A percentile compares a stretch with the other conserved stretches of the same genome.
These are phyloP conservation scores for Cataglyphis rosenhaueri DNA, from an alignment of 2,888 invertebrate species.

Conservation along the genomic window DNA sequence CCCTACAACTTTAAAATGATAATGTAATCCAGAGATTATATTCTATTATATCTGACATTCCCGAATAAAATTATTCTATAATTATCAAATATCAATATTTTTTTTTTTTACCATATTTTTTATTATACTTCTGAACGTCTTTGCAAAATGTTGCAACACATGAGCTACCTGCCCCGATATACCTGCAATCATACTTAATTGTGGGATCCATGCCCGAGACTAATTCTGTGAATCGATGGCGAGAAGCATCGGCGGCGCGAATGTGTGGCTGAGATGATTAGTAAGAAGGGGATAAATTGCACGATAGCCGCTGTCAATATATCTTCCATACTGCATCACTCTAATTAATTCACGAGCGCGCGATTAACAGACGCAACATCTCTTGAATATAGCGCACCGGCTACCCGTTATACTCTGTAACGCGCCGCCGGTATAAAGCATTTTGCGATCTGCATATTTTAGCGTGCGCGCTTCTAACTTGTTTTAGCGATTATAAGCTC, in stretches of 20 bases:
- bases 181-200: background rate
- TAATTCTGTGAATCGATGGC: background rate
- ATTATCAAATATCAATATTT: background rate
- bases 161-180: background rate
- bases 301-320: slow-evolving; percentile 25
- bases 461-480: slow-evolving; percentile 2
- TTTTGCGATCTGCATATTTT: slow-evolving; percentile 39
- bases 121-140: background rate
- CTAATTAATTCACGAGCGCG: slow-evolving; percentile 49
- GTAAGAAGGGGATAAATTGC: slow-evolving; percentile 41
- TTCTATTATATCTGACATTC: too few species aligned
- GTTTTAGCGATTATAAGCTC: slow-evolving; percentile 25
- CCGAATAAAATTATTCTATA: background rate
- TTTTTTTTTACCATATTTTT: background rate
- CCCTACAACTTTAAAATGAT: background rate
- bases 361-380: slow-evolving; percentile 33
- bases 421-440: slow-evolving; percentile 10
- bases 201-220: background rate
- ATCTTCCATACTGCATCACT: slow-evolving; percentile 25
- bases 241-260: background rate
- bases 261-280: slow-evolving; percentile 15
- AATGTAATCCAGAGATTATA: too few species aligned
- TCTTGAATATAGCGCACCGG: slow-evolving; percentile 17
- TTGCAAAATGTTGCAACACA: background rate
- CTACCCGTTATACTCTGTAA: slow-evolving; percentile 26